Base-by-base conservation (phyloP, 2,888 invertebrate species). In the Urechis unicinctus region DNA sequence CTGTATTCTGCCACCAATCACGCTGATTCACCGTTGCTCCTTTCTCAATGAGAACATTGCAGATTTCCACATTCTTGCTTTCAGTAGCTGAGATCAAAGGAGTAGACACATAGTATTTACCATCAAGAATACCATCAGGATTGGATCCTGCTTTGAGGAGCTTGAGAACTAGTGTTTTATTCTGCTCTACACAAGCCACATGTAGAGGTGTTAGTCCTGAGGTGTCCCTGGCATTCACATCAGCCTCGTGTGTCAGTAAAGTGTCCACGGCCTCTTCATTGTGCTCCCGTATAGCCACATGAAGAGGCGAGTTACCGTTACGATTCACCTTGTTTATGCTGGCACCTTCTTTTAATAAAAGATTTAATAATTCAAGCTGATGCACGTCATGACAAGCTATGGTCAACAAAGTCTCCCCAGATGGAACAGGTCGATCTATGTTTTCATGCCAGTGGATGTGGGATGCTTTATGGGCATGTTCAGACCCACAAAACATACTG, bases 131-230 rank as follows among this genome's bases (percentile, higher is more conserved):
- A 21, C 57, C 57, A 9, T 57, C 53, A 5, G 57, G 57, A 24
- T 50, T 49, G 17, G 54, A 50, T 5, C 57, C 57, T 13, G 50
- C 52, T 5, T 55, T 30, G 29, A 57, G 55, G n/a, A 57, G 55
- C 43, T 50, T 50, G 47, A 43, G 28, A 1, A 55, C 54, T 17
- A 55, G 28, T 17, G 22, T 24, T 17, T 28, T 49, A 28, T 50
- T 51, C 17, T 49, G 44, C 9, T 36, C 28, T n/a, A 55, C 47
- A 41, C 57, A 57, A 22, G 60, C 60, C 42, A 60, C 50, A 30
- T 60, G 60, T 13, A 60, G 50, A 3, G 60, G 57, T 9, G 57
- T 60, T 45, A 55, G 47, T 5, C 60, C 60, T n/a, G 48, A 58
- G 28, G 51, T 29, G 29, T 60, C 60, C 5, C 55, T 29, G 0